phyloP scores from a whole-genome alignment of 2,797 vertebrate genomes.

The Stomatorhinus walkeri region DNA sequence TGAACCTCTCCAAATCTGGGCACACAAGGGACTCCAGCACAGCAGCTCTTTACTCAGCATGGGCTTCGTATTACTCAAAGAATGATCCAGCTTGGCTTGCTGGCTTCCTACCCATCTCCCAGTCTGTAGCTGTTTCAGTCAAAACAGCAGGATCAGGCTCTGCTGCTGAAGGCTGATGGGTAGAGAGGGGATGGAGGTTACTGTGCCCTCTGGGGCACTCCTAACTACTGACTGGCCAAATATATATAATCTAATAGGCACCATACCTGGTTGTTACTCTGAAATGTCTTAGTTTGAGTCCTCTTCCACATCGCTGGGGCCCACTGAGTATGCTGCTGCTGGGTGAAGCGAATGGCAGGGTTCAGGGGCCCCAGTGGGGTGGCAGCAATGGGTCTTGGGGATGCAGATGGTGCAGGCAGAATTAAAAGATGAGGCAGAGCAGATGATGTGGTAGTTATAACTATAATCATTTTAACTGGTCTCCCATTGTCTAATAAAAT shows the following conservation, averaged over 20 bases:
- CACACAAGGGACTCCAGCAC: neutral
- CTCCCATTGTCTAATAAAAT: neutral
- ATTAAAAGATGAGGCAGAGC: neutral
- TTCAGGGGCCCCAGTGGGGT: neutral
- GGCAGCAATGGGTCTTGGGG: too few relatives aligned
- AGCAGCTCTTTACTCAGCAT: neutral
- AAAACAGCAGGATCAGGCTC: too few relatives aligned
- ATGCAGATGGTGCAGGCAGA: too few relatives aligned
- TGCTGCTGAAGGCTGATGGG: neutral
- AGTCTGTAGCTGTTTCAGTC: neutral
- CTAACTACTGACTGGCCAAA: neutral
- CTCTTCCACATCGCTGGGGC: neutral
- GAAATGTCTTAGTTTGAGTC: neutral
- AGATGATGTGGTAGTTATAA: neutral
- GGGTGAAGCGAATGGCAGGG: too few relatives aligned
- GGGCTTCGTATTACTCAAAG: neutral
- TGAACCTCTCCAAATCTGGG: neutral
- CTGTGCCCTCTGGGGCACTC: neutral
- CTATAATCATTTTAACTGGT: neutral
- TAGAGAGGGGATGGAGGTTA: neutral
- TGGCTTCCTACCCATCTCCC: neutral
- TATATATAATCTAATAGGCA: neutral
- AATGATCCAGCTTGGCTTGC: neutral
- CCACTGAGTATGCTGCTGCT: too few relatives aligned
- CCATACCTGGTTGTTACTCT: neutral